phyloP scores from a whole-genome alignment of 2,113 vertebrate genomes.

The Suncus etruscus region DNA sequence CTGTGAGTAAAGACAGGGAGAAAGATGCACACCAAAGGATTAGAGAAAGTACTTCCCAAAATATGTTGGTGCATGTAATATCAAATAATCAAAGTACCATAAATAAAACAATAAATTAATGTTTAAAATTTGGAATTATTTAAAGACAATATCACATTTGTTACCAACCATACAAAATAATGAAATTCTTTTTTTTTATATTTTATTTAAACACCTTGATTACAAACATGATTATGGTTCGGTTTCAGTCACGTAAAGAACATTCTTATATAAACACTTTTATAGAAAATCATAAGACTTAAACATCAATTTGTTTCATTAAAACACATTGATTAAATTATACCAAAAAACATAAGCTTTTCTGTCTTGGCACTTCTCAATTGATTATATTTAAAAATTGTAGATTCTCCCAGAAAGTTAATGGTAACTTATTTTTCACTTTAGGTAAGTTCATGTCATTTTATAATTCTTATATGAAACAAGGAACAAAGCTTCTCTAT shows the following conservation, averaged over 20 bases:
- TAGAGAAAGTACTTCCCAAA: slow-evolving; percentile 32
- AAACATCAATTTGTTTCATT: background rate
- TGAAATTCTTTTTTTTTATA: too few species aligned
- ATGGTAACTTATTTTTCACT: slow-evolving; percentile 3
- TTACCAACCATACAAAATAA: background rate
- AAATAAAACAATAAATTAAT: slow-evolving; percentile 32
- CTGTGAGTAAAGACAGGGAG: background rate
- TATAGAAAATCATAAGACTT: background rate
- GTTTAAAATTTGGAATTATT: background rate
- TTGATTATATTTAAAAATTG: slow-evolving; percentile 5
- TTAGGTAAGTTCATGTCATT: slow-evolving; percentile 16
- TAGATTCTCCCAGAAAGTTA: background rate
- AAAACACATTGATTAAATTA: background rate
- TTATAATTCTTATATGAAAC: slow-evolving; percentile 28
- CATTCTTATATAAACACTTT: slow-evolving; percentile 20
- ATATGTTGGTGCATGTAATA: slow-evolving; percentile 13
- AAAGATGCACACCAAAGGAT: background rate
- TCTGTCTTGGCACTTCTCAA: background rate
- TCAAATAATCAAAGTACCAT: slow-evolving; percentile 18
- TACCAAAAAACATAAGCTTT: background rate
- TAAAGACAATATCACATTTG: background rate
- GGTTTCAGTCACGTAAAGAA: too few species aligned
- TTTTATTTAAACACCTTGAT: too few species aligned
- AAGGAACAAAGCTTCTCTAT: background rate
- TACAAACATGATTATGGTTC: too few species aligned